Conservation (phyloP, 1,140 invertebrate genomes). For the Dermatophagoides farinae region DNA sequence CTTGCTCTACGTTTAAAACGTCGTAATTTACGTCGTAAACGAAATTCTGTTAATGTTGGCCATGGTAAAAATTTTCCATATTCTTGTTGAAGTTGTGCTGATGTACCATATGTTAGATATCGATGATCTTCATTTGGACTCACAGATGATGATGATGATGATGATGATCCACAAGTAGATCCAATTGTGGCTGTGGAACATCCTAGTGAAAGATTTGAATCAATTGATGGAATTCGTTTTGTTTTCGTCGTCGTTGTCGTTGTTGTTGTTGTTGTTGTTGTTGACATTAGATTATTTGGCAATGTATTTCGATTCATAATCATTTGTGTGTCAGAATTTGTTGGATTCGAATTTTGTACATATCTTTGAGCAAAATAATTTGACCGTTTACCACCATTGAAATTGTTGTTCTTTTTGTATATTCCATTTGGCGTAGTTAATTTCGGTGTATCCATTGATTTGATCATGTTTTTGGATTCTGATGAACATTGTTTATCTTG, state of each 20-base stretch:
- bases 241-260: not conserved
- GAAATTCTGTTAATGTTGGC: slow-evolving; percentile 7
- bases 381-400: too few relatives aligned
- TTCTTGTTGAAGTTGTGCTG: not conserved
- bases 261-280: not conserved
- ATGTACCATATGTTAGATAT: slow-evolving; percentile 1
- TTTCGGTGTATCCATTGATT: too few relatives aligned
- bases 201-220: not conserved
- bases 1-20: slow-evolving; percentile 5
- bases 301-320: not conserved
- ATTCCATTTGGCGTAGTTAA: too few relatives aligned
- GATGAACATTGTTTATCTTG: too few relatives aligned
- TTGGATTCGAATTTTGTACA: too few relatives aligned
- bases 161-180: not conserved
- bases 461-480: too few relatives aligned
- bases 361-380: too few relatives aligned
- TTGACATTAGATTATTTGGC: not conserved
- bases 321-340: too few relatives aligned
- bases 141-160: not conserved
- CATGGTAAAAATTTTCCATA: slow-evolving; percentile 6
- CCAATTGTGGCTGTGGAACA: not conserved
- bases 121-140: not conserved
- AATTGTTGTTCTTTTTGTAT: too few relatives aligned
- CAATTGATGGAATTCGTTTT: not conserved
- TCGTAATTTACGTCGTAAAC: slow-evolving; percentile 1